Conservation (phyloP, 2,113 vertebrate genomes). For the Gavialis gangeticus region DNA sequence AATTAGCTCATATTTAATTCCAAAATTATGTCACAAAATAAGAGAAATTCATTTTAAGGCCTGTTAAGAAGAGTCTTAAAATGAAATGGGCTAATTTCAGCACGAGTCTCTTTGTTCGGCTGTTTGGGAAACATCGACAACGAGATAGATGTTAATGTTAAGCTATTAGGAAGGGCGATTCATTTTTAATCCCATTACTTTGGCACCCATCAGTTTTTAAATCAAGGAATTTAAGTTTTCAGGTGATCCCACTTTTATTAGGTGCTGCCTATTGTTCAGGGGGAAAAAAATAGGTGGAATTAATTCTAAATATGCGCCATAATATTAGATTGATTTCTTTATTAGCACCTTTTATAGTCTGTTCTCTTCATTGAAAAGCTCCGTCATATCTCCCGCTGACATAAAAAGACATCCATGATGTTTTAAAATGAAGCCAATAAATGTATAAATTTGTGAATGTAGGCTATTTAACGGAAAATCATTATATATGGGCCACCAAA, state of each 20-base stretch:
- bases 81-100: constrained; percentile 33
- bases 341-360: constrained; percentile 16
- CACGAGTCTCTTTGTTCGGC: neutral
- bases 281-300: neutral
- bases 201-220: constrained; percentile 32
- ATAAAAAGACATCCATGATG: neutral
- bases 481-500: constrained; percentile 13
- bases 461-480: constrained; percentile 29
- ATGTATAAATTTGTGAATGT: constrained; percentile 4
- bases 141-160: constrained; percentile 33
- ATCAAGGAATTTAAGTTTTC: constrained; percentile 29
- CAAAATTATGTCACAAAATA: neutral
- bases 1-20: constrained; percentile 1
- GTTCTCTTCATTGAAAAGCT: neutral
- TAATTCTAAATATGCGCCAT: neutral
- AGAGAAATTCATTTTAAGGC: neutral
- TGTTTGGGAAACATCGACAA: constrained; percentile 55
- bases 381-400: constrained; percentile 18
- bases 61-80: constrained; percentile 17
- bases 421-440: constrained; percentile 40
- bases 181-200: constrained; percentile 26
- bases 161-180: constrained; percentile 27
- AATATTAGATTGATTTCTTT: constrained; percentile 31
- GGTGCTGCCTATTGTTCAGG: neutral
- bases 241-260: constrained; percentile 16